Base-by-base conservation (phyloP, 2,888 invertebrate species). In the Ceramica pisi region DNA sequence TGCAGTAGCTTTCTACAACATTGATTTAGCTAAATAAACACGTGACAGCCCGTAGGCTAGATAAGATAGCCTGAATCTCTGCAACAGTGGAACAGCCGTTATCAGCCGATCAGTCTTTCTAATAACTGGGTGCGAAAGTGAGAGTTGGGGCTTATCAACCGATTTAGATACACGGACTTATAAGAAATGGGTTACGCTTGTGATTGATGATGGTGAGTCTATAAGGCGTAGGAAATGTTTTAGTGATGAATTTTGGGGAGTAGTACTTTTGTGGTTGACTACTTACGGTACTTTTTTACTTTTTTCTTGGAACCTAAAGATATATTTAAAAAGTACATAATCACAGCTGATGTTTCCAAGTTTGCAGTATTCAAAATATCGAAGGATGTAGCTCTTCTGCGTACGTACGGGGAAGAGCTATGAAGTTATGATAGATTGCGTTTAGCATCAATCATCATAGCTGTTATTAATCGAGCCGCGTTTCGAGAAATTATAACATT, bases 31-130 rank as follows among this genome's bases (percentile, higher is more conserved):
- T 68, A 78, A 61, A 16, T 63, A 80, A 82, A 80, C 78, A 82
- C 74, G 83, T 78, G 66, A 80, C 70, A 61, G 67, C 56, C 41
- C 19, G 73, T 57, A 59, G 44, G 21, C 57, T 62, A 80, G 82
- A 82, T 82, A 82, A 82, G 83, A 82, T 82, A 82, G 78, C 66
- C 83, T 71, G 74, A 68, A 80, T 80, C 67, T 72, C 62, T 50
- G 71, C 70, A 48, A 53, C 38, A 68, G 55, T 75, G 71, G 64
- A 80, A 50, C 51, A 38, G 14, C 46, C 41, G 31, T 67, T 75
- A 80, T 80, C 79, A 63, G 14, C 59, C 50, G 38, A 75, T 80
- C 75, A 53, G 26, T 51, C 38, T 55, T 41, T 26, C 26, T 65
- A 57, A 67, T 65, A 80, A 80, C 48, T 57, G 38, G 64, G 57